phyloP scores from a whole-genome alignment of 2,797 vertebrate genomes.

The Betta splendens region DNA sequence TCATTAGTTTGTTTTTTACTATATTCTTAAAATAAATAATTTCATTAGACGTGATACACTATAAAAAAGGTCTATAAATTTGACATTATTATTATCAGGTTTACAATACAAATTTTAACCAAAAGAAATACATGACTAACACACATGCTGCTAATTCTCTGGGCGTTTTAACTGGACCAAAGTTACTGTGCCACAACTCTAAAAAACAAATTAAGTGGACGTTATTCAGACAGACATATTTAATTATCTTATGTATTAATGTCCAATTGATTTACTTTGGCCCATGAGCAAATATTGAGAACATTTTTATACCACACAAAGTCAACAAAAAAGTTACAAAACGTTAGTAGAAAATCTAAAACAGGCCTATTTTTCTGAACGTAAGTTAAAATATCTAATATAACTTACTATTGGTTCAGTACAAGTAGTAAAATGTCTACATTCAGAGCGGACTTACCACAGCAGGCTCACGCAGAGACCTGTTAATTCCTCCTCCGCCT shows the following conservation, averaged over 20 bases:
- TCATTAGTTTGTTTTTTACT: no score
- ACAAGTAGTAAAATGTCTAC: slow-evolving; percentile 2
- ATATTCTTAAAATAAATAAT: no score
- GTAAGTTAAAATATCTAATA: no score
- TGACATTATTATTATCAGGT: background rate
- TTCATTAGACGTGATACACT: no score
- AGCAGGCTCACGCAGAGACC: slow-evolving; percentile 49
- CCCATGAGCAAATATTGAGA: background rate
- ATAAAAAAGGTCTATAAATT: background rate
- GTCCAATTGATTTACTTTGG: background rate
- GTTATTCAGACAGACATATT: background rate
- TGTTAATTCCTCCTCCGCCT: slow-evolving; percentile 66
- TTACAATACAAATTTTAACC: background rate
- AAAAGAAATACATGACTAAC: background rate
- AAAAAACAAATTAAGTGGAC: background rate
- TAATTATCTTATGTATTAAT: background rate
- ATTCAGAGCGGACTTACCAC: slow-evolving; percentile 48
- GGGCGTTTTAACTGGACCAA: background rate
- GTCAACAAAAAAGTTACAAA: background rate
- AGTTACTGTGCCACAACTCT: background rate
- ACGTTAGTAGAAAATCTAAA: no score
- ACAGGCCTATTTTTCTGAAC: background rate
- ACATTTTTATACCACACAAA: background rate
- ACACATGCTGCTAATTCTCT: no score
- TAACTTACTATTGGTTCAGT: background rate